Evolutionary conservation across 2,797 vertebrate species (phyloP), one percentile per base, ranked within the genome.

Genomic region (Hypotaenidia okinawae): DNA sequence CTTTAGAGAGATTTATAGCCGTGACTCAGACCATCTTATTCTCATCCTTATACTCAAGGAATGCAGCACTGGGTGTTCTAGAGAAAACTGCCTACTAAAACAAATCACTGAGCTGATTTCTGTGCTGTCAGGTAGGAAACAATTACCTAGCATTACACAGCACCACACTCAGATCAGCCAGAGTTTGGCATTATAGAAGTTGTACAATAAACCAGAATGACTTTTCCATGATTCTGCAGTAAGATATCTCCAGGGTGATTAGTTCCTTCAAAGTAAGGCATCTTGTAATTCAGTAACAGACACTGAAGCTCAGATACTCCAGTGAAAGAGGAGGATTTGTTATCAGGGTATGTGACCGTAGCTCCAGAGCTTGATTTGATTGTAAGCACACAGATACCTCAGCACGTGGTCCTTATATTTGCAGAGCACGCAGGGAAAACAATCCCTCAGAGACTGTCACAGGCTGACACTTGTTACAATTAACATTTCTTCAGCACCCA

Each of bases 111-210:
- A 66, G 59, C 0, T 47, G n/a, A 62, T 37, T 78, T 73, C 69
- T 73, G 28, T 13, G 24, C 75, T 83, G 59, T 33, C 84, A 93
- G 24, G 33, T 21, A 69, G 58, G 27, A 87, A 87, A 87, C 37
- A 58, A 59, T 45, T 47, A 23, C 72, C 24, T 49, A 13, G 8
- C 1, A 0, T 67, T n/a, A 69, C 0, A 0, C 1, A 73, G 88
- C 63, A 87, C 10, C 52, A 64, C 15, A 10, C 33, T 66, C 5
- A 0, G n/a, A 66, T 59, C 70, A 80, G 64, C 9, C 68, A 47
- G 21, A 72, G 23, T 64, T 39, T 4, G 37, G 32, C 15, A 16
- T 83, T 84, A 43, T 1, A 52, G 13, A 84, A 58, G 52, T 11
- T 10, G 19, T 10, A 76, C 2, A 58, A 58, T 0, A 51, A 32